Conservation (phyloP, 1,140 invertebrate species). For the Drosophila pruinosa region DNA sequence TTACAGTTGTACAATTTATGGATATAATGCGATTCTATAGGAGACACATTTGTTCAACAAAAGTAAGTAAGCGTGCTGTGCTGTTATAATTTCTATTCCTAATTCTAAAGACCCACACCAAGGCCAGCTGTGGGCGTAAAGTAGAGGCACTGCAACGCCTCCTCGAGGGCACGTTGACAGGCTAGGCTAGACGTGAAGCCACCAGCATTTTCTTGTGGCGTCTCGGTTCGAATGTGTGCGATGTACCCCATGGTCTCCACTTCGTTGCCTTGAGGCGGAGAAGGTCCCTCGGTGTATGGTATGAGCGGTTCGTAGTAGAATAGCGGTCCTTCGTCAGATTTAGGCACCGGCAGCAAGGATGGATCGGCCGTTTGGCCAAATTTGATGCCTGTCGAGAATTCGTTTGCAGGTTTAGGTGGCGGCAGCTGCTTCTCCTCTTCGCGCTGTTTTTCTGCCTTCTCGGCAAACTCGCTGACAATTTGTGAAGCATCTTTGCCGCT, state of each 20-base stretch:
- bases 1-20: neutral
- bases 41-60: constrained; percentile 62
- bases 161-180: constrained; percentile 94
- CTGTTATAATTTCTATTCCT: constrained; percentile 13
- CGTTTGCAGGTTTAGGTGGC: constrained; percentile 83
- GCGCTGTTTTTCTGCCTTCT: constrained; percentile 86
- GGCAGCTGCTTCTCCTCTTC: constrained; percentile 87
- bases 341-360: constrained; percentile 86
- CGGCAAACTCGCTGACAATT: constrained; percentile 93
- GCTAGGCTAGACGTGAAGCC: constrained; percentile 93
- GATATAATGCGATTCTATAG: constrained; percentile 38
- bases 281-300: constrained; percentile 88
- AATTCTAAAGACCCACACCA: constrained; percentile 50
- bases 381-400: constrained; percentile 92
- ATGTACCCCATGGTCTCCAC: constrained; percentile 89
- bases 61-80: constrained; percentile 55
- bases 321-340: constrained; percentile 89
- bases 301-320: constrained; percentile 87
- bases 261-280: constrained; percentile 86
- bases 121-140: constrained; percentile 82
- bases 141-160: constrained; percentile 93
- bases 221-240: constrained; percentile 89
- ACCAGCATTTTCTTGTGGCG: constrained; percentile 90
- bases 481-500: constrained; percentile 93
- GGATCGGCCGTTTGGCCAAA: constrained; percentile 86